Conservation (phyloP, 1,140 invertebrate genomes). For the Aporrectodea caliginosa region DNA sequence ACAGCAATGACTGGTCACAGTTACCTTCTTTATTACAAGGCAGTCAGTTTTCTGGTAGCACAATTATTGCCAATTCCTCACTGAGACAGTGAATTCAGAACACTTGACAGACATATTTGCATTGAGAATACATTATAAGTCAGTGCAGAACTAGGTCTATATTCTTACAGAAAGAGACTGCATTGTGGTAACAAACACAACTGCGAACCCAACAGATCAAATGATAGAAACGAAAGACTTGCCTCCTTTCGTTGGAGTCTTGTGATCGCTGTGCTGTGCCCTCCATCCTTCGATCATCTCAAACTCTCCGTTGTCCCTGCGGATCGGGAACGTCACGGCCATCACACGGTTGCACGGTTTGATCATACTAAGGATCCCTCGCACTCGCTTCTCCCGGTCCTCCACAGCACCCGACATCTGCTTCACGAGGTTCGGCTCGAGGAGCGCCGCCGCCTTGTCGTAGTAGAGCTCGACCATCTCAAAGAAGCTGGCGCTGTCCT, state of each 20-base stretch:
- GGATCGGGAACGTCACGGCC: conserved; percentile 89
- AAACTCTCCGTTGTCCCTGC: conserved; percentile 90
- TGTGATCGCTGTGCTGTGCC: conserved; percentile 95
- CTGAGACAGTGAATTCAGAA: too few relatives aligned
- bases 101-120: too few relatives aligned
- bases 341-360: conserved; percentile 92
- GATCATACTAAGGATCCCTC: conserved; percentile 84
- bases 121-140: too few relatives aligned
- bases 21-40: too few relatives aligned
- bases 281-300: conserved; percentile 96
- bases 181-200: too few relatives aligned
- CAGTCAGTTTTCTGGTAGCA: too few relatives aligned
- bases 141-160: too few relatives aligned
- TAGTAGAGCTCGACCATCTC: conserved; percentile 33
- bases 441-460: conserved; percentile 25
- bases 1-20: too few relatives aligned
- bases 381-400: conserved; percentile 29
- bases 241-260: conserved; percentile 97
- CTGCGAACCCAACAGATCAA: too few relatives aligned
- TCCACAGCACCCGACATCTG: conserved; percentile 10
- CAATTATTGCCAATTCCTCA: too few relatives aligned
- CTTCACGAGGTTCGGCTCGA: conserved; percentile 29
- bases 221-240: too few relatives aligned
- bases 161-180: too few relatives aligned
- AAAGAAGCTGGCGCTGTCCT: conserved; percentile 31